Evolutionary conservation across 2,888 invertebrate species (phyloP).

Genomic region (Clitarchus hookeri): DNA sequence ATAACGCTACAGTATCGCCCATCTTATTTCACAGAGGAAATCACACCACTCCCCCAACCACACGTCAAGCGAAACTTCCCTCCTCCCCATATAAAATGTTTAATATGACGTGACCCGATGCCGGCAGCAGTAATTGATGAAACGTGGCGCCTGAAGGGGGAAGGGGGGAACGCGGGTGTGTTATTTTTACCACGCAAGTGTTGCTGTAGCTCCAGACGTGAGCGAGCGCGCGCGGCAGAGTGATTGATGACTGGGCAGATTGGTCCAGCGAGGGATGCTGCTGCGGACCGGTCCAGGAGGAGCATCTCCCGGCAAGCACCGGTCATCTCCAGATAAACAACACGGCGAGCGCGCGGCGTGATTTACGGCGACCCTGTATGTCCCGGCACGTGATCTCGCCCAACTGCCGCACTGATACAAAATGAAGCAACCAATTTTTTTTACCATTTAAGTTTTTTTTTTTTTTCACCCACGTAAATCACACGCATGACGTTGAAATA

Average conservation of each 20-base stretch:
- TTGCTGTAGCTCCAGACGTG: not conserved
- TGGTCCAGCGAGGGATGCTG: conserved; percentile 6
- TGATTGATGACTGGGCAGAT: not conserved
- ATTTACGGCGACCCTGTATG: not conserved
- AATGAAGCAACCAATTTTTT: no score
- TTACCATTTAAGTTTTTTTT: no score
- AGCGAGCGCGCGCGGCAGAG: not conserved
- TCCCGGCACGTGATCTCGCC: no score
- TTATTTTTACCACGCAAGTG: no score
- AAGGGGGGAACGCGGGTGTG: no score
- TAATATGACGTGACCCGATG: not conserved
- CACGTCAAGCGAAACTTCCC: no score
- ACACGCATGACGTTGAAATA: no score
- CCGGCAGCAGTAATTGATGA: not conserved
- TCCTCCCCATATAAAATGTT: not conserved
- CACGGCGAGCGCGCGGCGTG: not conserved
- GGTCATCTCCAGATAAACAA: conserved; percentile 3
- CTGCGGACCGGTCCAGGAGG: not conserved
- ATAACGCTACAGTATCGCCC: not conserved
- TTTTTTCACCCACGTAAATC: no score
- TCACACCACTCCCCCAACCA: not conserved
- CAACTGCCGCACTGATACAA: no score
- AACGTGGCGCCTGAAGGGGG: no score
- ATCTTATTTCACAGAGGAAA: not conserved
- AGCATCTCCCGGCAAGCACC: not conserved